Evolutionary conservation across 2,797 vertebrate genomes (phyloP).

Genomic region (Hapalemur alaotrensis): DNA sequence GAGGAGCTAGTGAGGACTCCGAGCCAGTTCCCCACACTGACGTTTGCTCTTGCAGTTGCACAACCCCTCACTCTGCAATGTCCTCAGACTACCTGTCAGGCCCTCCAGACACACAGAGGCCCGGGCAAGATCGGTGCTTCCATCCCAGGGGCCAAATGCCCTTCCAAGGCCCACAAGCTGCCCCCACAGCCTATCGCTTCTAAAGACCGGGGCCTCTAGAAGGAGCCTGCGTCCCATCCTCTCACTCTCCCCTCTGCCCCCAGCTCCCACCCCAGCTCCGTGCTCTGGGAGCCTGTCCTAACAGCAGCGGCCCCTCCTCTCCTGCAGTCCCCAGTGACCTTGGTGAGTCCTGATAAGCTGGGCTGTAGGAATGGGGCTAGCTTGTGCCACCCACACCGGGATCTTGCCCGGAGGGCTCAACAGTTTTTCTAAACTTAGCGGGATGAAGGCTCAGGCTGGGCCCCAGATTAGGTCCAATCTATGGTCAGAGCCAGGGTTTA

Average conservation of each 20-base stretch:
- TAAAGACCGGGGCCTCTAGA: background rate
- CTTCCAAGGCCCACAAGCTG: background rate
- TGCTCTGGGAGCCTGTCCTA: background rate
- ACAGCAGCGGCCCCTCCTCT: background rate
- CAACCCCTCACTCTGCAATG: background rate
- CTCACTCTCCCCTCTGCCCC: background rate
- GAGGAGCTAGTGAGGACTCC: background rate
- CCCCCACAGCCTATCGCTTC: background rate
- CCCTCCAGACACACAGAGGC: background rate
- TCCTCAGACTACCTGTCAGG: background rate
- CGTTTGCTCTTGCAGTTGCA: background rate
- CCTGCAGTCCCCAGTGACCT: background rate
- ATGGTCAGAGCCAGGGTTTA: background rate
- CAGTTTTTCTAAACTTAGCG: background rate
- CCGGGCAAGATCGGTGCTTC: background rate
- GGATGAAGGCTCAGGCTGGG: background rate
- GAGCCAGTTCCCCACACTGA: background rate
- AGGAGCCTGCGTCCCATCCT: background rate
- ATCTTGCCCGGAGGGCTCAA: background rate
- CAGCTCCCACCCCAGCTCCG: background rate
- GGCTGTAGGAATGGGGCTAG: background rate
- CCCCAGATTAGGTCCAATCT: background rate
- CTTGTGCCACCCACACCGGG: background rate
- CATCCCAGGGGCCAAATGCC: background rate
- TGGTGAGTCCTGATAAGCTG: background rate